Percentiles rank a stretch among this genome's conserved stretches.
Conservation (phyloP, 1,140 invertebrate genomes). For the Atopsyche davidsoni region DNA sequence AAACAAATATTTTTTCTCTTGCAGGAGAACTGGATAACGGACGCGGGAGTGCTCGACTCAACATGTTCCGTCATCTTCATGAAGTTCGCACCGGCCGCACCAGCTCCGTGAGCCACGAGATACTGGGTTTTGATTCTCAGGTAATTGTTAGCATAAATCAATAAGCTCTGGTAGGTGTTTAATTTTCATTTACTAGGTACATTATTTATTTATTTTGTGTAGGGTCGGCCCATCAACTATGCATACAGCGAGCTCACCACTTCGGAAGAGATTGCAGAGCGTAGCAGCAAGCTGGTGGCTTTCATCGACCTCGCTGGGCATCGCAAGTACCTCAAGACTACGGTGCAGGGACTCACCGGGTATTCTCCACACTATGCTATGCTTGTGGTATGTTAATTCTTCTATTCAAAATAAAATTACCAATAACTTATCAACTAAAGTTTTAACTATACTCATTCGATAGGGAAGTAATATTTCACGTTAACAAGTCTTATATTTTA, state of each 20-base stretch:
- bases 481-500: no score
- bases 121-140: conserved; percentile 85
- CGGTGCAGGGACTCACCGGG: conserved; percentile 87
- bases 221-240: conserved; percentile 67
- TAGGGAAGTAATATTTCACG: no score
- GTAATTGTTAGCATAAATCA: conserved; percentile 34
- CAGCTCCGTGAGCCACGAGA: conserved; percentile 94
- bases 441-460: no score
- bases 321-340: conserved; percentile 92
- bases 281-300: conserved; percentile 85
- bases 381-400: conserved; percentile 63
- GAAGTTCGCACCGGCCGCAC: conserved; percentile 95
- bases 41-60: conserved; percentile 84
- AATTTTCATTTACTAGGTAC: neutral
- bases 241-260: conserved; percentile 89
- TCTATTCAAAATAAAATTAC: no score
- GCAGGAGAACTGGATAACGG: conserved; percentile 88
- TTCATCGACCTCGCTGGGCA: conserved; percentile 96
- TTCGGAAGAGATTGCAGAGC: conserved; percentile 90
- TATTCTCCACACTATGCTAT: conserved; percentile 94
- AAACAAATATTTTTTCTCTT: no score
- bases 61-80: conserved; percentile 94
- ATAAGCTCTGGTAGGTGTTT: neutral
- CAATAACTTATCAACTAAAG: no score
- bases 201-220: conserved; percentile 30